Evolutionary conservation across 2,797 vertebrate species (phyloP).

Genomic region (Acanthiza pusilla): DNA sequence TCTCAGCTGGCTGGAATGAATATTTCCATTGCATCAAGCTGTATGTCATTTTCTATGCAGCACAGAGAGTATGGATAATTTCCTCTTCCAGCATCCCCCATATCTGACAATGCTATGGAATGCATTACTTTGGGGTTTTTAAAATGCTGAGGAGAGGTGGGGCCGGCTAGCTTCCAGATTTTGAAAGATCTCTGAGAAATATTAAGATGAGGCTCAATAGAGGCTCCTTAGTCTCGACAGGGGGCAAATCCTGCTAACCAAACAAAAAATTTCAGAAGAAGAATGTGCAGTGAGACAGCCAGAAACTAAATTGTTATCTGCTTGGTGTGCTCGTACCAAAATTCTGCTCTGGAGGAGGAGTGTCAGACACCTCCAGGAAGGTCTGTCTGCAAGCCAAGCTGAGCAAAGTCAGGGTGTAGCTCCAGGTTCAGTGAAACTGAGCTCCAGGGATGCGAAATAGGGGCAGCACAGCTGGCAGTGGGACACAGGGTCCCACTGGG

Average conservation of each 20-base stretch:
- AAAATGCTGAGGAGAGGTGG: not conserved
- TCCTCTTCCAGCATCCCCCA: conserved; percentile 1
- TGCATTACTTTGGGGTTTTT: not conserved
- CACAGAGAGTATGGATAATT: not conserved
- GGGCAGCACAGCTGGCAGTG: not conserved
- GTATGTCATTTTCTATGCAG: conserved; percentile 6
- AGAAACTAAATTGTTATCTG: not conserved
- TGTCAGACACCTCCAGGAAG: not conserved
- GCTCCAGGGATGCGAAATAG: not conserved
- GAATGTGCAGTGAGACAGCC: not conserved
- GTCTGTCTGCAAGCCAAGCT: not conserved
- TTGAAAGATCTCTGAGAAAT: not conserved
- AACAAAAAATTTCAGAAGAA: not conserved
- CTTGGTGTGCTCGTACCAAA: not conserved
- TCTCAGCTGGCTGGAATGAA: conserved; percentile 23
- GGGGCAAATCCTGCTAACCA: not conserved
- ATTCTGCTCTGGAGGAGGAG: not conserved
- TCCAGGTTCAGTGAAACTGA: not conserved
- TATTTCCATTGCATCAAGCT: conserved; percentile 1
- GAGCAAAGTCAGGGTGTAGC: not conserved
- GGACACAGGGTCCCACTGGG: not conserved
- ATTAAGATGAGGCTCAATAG: not conserved
- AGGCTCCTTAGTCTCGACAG: not conserved
- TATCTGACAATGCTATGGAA: not conserved
- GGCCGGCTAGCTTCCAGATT: not conserved